phyloP scores from a whole-genome alignment of 2,888 invertebrate genomes.

The Ormyrus pomaceus region DNA sequence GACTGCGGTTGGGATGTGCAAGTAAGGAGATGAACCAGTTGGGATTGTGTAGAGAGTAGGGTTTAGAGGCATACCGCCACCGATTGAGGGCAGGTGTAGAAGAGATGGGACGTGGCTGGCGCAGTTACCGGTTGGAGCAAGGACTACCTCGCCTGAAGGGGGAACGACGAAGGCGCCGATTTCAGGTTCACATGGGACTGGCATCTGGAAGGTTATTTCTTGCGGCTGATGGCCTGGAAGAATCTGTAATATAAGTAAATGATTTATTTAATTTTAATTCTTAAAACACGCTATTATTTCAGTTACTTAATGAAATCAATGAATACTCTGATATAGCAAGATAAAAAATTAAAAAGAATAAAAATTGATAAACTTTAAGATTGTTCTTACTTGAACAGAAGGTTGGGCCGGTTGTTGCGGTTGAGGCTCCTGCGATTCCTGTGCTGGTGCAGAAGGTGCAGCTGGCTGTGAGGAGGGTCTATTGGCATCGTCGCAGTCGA shows the following conservation, averaged over 20 bases:
- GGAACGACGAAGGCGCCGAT: conserved; percentile 25
- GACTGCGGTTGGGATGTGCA: too few species aligned
- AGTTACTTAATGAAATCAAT: too few species aligned
- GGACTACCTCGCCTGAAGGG: conserved; percentile 31
- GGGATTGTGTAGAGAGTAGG: too few species aligned
- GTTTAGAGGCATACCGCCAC: too few species aligned
- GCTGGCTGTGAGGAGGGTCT: not conserved
- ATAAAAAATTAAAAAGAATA: too few species aligned
- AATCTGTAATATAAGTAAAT: not conserved
- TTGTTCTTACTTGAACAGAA: too few species aligned
- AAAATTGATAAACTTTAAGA: too few species aligned
- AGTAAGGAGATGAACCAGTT: too few species aligned
- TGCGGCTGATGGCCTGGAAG: conserved; percentile 13
- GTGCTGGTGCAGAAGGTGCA: conserved; percentile 1
- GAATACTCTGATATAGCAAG: too few species aligned
- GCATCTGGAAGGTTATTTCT: conserved; percentile 6
- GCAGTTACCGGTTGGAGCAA: conserved; percentile 48
- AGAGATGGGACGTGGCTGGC: not conserved
- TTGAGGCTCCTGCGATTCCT: not conserved
- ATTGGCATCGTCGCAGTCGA: conserved; percentile 48
- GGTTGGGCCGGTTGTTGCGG: not conserved
- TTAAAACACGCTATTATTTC: too few species aligned
- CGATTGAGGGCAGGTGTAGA: too few species aligned
- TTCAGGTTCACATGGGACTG: conserved; percentile 40
- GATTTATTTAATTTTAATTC: too few species aligned